Evolutionary conservation across 2,797 vertebrate species (phyloP).

Genomic region (Cyclopterus lumpus): DNA sequence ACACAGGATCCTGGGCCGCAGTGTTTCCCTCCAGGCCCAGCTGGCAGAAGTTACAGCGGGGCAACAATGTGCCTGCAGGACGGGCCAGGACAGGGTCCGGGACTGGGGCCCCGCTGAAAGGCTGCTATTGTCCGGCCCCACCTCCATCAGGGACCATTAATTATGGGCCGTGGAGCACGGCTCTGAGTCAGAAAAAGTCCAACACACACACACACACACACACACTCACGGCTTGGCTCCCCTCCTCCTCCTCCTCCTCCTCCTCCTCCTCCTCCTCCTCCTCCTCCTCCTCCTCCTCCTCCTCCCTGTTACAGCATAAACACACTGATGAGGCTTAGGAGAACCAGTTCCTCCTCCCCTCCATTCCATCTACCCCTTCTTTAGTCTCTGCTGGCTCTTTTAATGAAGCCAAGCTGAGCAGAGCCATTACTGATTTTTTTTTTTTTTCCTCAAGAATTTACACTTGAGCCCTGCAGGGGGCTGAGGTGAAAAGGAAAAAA

Average conservation of each 20-base stretch:
- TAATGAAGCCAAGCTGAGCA: slow-evolving; percentile 69
- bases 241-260: slow-evolving; percentile 29
- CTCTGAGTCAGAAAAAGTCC: slow-evolving; percentile 71
- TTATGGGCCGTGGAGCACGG: slow-evolving; percentile 92
- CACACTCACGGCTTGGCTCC: slow-evolving; percentile 7
- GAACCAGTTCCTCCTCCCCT: slow-evolving; percentile 25
- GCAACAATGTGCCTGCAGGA: slow-evolving; percentile 91
- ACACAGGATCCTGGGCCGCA: slow-evolving; percentile 34
- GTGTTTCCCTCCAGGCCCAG: slow-evolving; percentile 88
- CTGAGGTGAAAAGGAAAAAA: slow-evolving; percentile 23
- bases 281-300: slow-evolving; percentile 21
- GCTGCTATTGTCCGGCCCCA: slow-evolving; percentile 90
- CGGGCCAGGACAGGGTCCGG: slow-evolving; percentile 74
- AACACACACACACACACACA: slow-evolving; percentile 29
- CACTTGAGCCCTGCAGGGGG: slow-evolving; percentile 38
- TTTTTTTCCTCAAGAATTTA: slow-evolving; percentile 31
- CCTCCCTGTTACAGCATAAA: slow-evolving; percentile 62
- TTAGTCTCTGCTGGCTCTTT: slow-evolving; percentile 54
- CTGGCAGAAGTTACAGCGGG: slow-evolving; percentile 93
- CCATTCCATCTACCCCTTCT: background rate
- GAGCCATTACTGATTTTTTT: slow-evolving; percentile 41
- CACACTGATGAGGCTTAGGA: slow-evolving; percentile 54
- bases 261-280: slow-evolving; percentile 28
- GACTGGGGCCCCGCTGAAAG: slow-evolving; percentile 87
- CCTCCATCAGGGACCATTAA: slow-evolving; percentile 94